Evolutionary conservation across 2,797 vertebrate genomes (phyloP), one percentile per base, ranked within the genome.

Genomic region (Lateolabrax maculatus): DNA sequence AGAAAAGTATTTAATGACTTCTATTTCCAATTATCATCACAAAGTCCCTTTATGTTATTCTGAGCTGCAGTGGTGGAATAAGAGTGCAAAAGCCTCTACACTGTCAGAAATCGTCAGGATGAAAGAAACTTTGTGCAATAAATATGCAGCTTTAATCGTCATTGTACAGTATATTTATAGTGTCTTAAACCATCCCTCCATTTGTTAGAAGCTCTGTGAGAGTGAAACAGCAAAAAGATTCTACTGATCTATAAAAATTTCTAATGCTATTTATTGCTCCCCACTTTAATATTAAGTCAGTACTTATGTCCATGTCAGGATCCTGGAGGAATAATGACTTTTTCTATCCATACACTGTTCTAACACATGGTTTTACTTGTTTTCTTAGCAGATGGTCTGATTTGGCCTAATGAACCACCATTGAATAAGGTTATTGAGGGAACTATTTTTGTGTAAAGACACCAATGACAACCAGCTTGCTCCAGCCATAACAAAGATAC

Each of bases 401-500:
- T 58, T 76, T 51, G 48, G 55, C 51, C 15, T 29, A 57, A 56
- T 11, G 6, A n/a, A 48, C 11, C 1, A 43, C 34, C 44, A 48
- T 29, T 75, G 60, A 77, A 70, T 71, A 39, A 37, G 46, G 15
- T 71, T 53, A 61, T 1, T 71, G 58, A 57, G 34, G 46, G 31
- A 62, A 39, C 37, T 23, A 9, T 16, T 15, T 37, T 52, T 70
- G 27, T 57, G 34, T 67, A 56, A 77, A 82, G 39, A 27, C 65
- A 39, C 64, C 13, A 9, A 0, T 66, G 57, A n/a, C 53, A 65
- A 71, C 75, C 52, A 18, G 31, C 71, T 74, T 57, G 27, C 34
- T 75, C 23, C 65, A 71, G 48, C 39, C 34, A 60, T 34, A 39
- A 81, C 69, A 79, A 77, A 61, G 12, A 63, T 37, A 16, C 27